A percentile compares a stretch with the other conserved stretches of the same genome.
These are phyloP conservation scores for Hypocryptadius cinnamomeus DNA, from an alignment of 2,113 vertebrate species.

Conservation along the genomic window DNA sequence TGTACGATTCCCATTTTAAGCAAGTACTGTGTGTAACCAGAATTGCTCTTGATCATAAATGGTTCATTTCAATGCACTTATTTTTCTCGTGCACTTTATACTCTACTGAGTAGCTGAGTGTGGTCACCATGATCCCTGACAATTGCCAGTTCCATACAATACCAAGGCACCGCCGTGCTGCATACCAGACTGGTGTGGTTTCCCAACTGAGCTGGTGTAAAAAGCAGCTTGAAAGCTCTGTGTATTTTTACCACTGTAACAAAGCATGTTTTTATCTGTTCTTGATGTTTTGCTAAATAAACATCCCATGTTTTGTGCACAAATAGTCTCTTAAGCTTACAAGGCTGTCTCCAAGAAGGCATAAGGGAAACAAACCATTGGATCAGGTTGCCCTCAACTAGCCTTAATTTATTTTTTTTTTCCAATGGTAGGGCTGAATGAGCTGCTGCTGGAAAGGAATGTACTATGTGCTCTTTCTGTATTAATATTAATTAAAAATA, in stretches of 20 bases:
- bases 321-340: background rate
- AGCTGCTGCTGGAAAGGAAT: conserved; percentile 28
- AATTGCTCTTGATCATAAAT: background rate
- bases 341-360: background rate
- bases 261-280: conserved; percentile 50
- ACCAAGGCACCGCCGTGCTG: background rate
- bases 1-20: background rate
- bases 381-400: background rate
- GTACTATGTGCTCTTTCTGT: conserved; percentile 47
- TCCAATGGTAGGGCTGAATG: background rate
- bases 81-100: conserved; percentile 37
- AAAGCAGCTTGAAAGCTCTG: conserved; percentile 13
- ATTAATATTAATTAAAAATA: conserved; percentile 45
- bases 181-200: background rate
- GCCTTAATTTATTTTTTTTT: conserved; percentile 17
- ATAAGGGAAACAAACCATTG: background rate
- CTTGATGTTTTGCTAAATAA: conserved; percentile 58
- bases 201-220: background rate
- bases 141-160: background rate
- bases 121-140: background rate
- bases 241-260: conserved; percentile 53
- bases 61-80: conserved; percentile 33
- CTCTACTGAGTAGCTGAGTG: background rate
- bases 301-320: conserved; percentile 43
- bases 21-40: background rate